Conservation (phyloP, 2,888 invertebrate species). For the Coenonympha glycerion region DNA sequence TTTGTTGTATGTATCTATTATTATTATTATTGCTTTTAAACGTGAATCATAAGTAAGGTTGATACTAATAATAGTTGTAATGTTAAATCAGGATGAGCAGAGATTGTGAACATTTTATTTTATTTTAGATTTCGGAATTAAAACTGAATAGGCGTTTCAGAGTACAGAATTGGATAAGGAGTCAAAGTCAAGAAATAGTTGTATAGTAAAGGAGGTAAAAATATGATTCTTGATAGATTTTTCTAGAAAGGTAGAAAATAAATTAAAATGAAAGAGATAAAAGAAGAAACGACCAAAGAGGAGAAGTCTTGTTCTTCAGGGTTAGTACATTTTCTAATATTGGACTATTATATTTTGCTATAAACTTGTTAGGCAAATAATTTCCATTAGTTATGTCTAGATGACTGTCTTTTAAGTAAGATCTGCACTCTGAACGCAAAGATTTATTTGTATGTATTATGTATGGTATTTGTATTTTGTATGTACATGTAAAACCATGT, state of each 20-base stretch:
- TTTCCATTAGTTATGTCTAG: not conserved
- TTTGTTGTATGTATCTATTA: constrained; percentile 21
- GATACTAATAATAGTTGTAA: constrained; percentile 11
- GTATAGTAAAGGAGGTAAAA: not conserved
- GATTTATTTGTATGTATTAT: constrained; percentile 45
- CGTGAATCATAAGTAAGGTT: constrained; percentile 25
- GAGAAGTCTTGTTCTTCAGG: not conserved
- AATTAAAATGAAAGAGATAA: not conserved
- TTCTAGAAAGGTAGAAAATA: not conserved
- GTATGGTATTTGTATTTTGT: constrained; percentile 50
- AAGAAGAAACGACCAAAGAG: not conserved
- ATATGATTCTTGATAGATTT: not conserved
- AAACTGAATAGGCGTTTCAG: constrained; percentile 45
- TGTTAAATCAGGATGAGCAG: constrained; percentile 64
- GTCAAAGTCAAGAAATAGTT: not conserved
- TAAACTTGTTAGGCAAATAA: constrained; percentile 3
- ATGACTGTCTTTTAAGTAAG: constrained; percentile 5
- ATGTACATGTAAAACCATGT: constrained; percentile 77
- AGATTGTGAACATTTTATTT: constrained; percentile 40
- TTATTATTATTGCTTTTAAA: constrained; percentile 32
- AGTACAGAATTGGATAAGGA: constrained; percentile 40
- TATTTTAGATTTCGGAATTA: constrained; percentile 24
- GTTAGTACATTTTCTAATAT: constrained; percentile 3
- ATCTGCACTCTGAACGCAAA: constrained; percentile 53
- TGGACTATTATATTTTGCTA: constrained; percentile 9